Evolutionary conservation across 2,888 invertebrate genomes (phyloP).

Genomic region (Steromphala cineraria): DNA sequence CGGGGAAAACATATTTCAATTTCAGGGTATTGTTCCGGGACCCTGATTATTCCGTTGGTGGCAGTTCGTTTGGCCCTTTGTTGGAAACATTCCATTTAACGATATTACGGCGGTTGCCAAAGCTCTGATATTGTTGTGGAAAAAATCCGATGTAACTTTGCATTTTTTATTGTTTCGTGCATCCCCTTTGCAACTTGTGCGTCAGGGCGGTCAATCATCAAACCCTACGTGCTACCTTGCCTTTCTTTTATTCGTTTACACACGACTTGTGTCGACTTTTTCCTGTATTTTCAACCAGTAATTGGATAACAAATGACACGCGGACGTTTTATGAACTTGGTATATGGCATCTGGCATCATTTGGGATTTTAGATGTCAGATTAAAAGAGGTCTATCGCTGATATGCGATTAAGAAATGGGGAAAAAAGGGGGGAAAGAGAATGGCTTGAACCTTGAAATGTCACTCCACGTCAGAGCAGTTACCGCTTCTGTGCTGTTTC

Average conservation of each 20-base stretch:
- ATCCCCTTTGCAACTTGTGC: neutral
- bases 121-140: neutral
- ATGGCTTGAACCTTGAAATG: neutral
- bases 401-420: neutral
- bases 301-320: neutral
- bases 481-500: neutral
- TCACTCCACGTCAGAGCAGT: neutral
- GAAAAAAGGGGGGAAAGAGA: neutral
- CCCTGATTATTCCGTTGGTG: too few species aligned
- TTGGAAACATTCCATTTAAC: too few species aligned
- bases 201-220: constrained; percentile 1
- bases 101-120: too few species aligned
- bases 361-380: neutral
- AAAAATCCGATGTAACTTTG: neutral
- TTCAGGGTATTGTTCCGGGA: too few species aligned
- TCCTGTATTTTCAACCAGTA: constrained; percentile 1
- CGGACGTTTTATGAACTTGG: neutral
- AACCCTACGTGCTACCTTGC: neutral
- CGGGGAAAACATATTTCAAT: too few species aligned
- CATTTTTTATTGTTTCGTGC: neutral
- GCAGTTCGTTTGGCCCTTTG: too few species aligned
- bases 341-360: constrained; percentile 4
- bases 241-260: neutral
- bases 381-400: neutral
- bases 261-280: neutral